Percentiles rank a stretch among this genome's conserved stretches.
phyloP scores from a whole-genome alignment of 2,113 vertebrate genomes.

The Motacilla alba region DNA sequence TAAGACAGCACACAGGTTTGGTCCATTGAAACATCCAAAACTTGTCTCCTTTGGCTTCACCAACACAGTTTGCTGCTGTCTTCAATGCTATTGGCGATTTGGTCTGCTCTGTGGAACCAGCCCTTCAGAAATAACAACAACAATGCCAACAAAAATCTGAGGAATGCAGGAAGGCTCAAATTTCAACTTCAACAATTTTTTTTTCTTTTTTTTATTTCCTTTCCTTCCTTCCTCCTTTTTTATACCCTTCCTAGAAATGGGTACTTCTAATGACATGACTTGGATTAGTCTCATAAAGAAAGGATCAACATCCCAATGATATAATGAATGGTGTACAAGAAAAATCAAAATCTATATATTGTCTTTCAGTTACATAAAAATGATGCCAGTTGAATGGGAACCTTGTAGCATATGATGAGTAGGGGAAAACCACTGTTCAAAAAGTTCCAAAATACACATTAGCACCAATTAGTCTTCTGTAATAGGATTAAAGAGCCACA shows the following conservation, averaged over 20 bases:
- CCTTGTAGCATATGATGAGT: not conserved
- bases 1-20: not conserved
- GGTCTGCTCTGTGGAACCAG: not conserved
- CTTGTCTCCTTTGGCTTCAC: not conserved
- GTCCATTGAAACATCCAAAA: not conserved
- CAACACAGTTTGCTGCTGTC: not conserved
- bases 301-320: not conserved
- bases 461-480: slow-evolving; percentile 3
- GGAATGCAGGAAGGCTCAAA: not conserved
- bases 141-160: not conserved
- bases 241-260: not conserved
- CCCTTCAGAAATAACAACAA: not conserved
- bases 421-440: not conserved
- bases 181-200: accelerated
- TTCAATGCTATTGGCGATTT: not conserved
- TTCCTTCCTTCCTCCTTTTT: not conserved
- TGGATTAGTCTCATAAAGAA: not conserved
- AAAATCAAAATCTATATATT: not conserved
- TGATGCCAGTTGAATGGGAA: not conserved
- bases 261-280: not conserved
- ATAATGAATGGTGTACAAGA: not conserved
- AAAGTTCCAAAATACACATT: not conserved
- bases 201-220: not conserved
- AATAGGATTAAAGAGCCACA: not conserved
- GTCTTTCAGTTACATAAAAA: not conserved